Percentiles rank a stretch among this genome's conserved stretches.
phyloP scores from a whole-genome alignment of 2,888 invertebrate genomes.

The Pterostichus madidus region DNA sequence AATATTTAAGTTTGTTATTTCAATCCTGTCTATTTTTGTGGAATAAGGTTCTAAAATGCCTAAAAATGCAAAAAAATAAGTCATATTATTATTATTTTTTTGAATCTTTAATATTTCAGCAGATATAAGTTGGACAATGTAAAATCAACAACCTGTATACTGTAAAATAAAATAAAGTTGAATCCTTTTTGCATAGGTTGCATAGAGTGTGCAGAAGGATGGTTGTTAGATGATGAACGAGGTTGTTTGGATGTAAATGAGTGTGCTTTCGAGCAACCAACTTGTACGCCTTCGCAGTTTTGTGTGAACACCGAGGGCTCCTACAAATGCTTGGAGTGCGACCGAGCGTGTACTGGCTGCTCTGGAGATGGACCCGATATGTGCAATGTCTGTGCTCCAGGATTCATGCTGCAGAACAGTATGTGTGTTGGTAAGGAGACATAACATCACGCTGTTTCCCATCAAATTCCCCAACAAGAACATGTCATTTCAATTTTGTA shows the following conservation, averaged over 20 bases:
- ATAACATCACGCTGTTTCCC: too few species aligned
- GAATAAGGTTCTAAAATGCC: too few species aligned
- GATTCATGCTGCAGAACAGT: constrained; percentile 85
- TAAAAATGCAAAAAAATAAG: too few species aligned
- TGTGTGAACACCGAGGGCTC: constrained; percentile 95
- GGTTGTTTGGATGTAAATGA: constrained; percentile 94
- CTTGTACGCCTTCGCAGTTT: constrained; percentile 85
- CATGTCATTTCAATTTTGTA: not conserved
- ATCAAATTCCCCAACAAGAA: too few species aligned
- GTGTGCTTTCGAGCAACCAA: constrained; percentile 81
- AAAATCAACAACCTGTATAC: too few species aligned
- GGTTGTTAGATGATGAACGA: constrained; percentile 84
- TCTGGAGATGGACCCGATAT: constrained; percentile 94
- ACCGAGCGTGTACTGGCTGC: constrained; percentile 90
- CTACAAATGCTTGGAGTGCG: constrained; percentile 89
- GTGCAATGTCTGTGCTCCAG: constrained; percentile 89
- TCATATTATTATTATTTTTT: too few species aligned
- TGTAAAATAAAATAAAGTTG: not conserved
- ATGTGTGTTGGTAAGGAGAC: constrained; percentile 85
- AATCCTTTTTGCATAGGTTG: constrained; percentile 77
- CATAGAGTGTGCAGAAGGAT: constrained; percentile 85
- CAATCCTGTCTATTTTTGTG: too few species aligned
- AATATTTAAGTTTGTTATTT: too few species aligned
- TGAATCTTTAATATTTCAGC: too few species aligned
- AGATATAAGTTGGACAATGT: too few species aligned